Evolutionary conservation across 2,113 vertebrate species (phyloP).

Genomic region (Meles meles): DNA sequence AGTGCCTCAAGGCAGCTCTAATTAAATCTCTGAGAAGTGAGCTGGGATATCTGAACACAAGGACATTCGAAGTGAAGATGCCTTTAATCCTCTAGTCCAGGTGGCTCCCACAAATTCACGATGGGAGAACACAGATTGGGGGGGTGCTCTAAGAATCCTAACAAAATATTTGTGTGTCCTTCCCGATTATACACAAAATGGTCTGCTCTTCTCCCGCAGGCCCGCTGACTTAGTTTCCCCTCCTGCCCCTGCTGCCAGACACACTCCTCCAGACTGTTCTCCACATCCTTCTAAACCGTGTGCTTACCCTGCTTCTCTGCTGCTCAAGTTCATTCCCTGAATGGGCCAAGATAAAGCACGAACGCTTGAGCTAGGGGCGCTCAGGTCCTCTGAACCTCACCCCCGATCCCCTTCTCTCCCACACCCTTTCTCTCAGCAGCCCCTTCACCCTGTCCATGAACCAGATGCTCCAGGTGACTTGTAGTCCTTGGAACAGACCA

Average conservation of each 20-base stretch:
- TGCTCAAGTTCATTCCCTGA: neutral
- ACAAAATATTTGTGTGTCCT: neutral
- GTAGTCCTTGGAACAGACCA: neutral
- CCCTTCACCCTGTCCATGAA: neutral
- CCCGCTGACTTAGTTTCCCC: neutral
- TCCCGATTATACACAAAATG: neutral
- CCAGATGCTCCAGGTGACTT: neutral
- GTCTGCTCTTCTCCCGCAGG: neutral
- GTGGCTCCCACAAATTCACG: neutral
- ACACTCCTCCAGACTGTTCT: neutral
- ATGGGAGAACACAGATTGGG: neutral
- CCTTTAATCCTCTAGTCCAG: neutral
- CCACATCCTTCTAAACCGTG: neutral
- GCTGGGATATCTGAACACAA: constrained; percentile 39
- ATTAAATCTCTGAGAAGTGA: constrained; percentile 58
- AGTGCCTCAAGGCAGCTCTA: constrained; percentile 47
- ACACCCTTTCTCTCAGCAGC: too few relatives aligned
- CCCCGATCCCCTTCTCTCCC: neutral
- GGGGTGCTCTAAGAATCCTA: neutral
- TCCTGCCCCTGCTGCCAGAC: neutral
- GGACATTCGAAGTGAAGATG: constrained; percentile 24
- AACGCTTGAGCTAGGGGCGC: accelerated
- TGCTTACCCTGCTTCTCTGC: neutral
- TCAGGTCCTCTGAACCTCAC: neutral
- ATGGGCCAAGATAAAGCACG: neutral